phyloP scores from a whole-genome alignment of 1,140 invertebrate genomes.

The Pseudomyrmex dendroicus region DNA sequence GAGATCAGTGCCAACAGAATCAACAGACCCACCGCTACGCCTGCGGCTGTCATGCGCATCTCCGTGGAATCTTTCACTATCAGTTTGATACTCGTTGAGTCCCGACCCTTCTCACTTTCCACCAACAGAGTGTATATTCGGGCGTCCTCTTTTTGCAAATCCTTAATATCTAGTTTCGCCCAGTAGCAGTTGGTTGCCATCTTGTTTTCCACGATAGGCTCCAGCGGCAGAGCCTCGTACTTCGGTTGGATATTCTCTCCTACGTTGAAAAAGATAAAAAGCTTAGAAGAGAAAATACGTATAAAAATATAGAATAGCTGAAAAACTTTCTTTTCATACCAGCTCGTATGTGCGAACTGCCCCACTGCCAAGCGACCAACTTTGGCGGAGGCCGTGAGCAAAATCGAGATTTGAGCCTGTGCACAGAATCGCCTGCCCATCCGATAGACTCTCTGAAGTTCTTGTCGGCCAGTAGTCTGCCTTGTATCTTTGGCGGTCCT shows the following conservation, averaged over 20 bases:
- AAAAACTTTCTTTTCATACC: constrained; percentile 68
- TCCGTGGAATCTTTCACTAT: constrained; percentile 81
- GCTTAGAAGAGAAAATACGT: neutral
- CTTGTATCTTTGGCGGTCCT: constrained; percentile 83
- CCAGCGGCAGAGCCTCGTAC: constrained; percentile 81
- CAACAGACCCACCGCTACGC: constrained; percentile 78
- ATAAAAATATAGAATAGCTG: no score
- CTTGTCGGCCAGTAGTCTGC: constrained; percentile 74
- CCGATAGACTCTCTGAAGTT: constrained; percentile 80
- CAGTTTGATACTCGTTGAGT: constrained; percentile 81
- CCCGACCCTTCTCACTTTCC: constrained; percentile 82
- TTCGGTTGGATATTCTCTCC: constrained; percentile 82
- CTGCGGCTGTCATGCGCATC: constrained; percentile 80
- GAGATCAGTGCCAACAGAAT: constrained; percentile 79
- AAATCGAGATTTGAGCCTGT: constrained; percentile 79
- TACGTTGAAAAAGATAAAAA: constrained; percentile 54
- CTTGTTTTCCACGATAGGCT: constrained; percentile 81
- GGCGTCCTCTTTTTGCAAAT: constrained; percentile 81
- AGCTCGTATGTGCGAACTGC: constrained; percentile 82
- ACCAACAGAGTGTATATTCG: constrained; percentile 82
- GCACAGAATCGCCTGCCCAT: constrained; percentile 81
- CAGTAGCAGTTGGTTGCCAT: constrained; percentile 83
- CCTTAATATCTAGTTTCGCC: constrained; percentile 82
- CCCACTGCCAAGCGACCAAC: constrained; percentile 84
- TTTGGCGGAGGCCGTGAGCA: constrained; percentile 83